Percentiles rank a stretch among this genome's conserved stretches.
phyloP scores from a whole-genome alignment of 1,140 invertebrate genomes.

The Andricus grossulariae region DNA sequence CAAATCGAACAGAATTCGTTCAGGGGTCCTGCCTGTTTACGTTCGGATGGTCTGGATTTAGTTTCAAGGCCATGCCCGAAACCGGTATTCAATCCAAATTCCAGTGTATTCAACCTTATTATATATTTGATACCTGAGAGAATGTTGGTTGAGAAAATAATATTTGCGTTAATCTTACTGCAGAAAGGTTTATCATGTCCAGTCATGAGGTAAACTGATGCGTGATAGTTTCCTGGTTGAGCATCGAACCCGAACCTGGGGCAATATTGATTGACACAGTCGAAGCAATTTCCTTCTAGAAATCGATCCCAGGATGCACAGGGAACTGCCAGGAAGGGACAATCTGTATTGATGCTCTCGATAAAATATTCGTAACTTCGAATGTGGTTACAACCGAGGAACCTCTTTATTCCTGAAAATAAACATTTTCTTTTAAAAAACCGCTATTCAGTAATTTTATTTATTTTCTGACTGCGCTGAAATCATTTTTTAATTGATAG shows the following conservation, averaged over 20 bases:
- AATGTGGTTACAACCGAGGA: conserved; percentile 90
- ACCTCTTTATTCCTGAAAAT: conserved; percentile 81
- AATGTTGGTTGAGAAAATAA: neutral
- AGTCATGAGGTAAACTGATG: conserved; percentile 84
- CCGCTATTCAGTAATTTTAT: too few species aligned
- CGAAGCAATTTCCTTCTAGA: conserved; percentile 84
- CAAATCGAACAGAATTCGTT: too few species aligned
- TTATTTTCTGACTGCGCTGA: too few species aligned
- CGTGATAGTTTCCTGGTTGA: conserved; percentile 75
- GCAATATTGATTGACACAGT: conserved; percentile 82
- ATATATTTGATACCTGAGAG: too few species aligned
- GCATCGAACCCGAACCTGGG: conserved; percentile 83
- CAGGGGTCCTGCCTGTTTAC: too few species aligned
- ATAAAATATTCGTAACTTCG: conserved; percentile 90
- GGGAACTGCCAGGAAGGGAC: conserved; percentile 85
- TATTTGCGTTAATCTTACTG: conserved; percentile 77
- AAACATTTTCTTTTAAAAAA: neutral
- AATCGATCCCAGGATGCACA: conserved; percentile 88
- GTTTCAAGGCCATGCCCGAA: too few species aligned
- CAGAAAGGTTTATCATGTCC: conserved; percentile 82
- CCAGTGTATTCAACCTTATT: too few species aligned
- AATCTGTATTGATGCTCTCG: conserved; percentile 87
- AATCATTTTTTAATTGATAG: too few species aligned
- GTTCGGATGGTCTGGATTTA: too few species aligned
- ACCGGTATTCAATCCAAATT: too few species aligned